Base-by-base conservation (phyloP, 2,888 invertebrate species). In the Diadromus collaris region DNA sequence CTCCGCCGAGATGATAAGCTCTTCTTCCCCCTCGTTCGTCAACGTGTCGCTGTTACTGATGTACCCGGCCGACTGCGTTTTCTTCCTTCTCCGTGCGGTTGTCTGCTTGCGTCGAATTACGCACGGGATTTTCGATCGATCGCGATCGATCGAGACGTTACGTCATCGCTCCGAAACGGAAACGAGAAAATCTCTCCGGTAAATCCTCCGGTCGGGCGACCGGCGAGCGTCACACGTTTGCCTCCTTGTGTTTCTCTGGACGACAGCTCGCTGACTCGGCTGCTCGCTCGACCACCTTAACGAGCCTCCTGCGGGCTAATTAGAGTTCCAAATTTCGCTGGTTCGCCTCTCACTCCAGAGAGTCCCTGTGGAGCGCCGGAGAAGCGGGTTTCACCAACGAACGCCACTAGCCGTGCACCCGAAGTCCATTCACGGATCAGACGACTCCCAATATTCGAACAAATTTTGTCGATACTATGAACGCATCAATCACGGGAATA, bases 31-130 rank as follows among this genome's bases (percentile, higher is more conserved):
- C 75, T 58, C 67, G 74, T 80, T 58, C 77, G 83, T 82, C 85
- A 85, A 84, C 85, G 86, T 83, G 86, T 78, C 81, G 81, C 80
- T 80, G 64, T 63, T 76, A 51, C 46, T 77, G 82, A 71, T 71
- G 64, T 61, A 64, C 74, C 80, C 81, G 85, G 73, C 74, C 71
- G 74, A 74, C 63, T 67, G 60, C 78, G 61, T 77, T 76, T 73
- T 77, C 71, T 38, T 60, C 61, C 63, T 44, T 56, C 60, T 51
- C 29, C 54, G 54, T 19, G 29, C 38, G 46, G n/a, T n/a, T 63
- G 46, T 60, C 56, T 67, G 56, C 64, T 64, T 63, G 60, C 41
- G 24, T 24, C 38, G 24, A 67, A 32, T 67, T 21, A 56, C 56
- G 56, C 56, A 27, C 27, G 16, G 6, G 70, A 54, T 76, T 69